Conservation (phyloP, 1,140 invertebrate genomes). For the Ephestia elutella region DNA sequence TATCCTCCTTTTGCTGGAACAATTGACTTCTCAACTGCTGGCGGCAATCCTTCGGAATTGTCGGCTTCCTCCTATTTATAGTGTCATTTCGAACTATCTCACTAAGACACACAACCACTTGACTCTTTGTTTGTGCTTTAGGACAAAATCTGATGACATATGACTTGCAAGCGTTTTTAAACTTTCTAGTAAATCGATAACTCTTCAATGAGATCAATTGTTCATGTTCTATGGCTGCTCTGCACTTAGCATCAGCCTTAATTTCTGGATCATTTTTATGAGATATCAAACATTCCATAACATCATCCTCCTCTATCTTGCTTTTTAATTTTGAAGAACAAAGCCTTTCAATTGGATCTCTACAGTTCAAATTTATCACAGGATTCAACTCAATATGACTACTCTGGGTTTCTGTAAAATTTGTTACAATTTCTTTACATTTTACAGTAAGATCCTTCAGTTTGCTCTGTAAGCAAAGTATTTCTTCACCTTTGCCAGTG, state of each 20-base stretch:
- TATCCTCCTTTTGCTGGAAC: conserved; percentile 90
- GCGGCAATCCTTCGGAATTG: conserved; percentile 89
- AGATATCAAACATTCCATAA: conserved; percentile 95
- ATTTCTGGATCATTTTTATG: conserved; percentile 91
- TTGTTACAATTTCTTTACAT: conserved; percentile 85
- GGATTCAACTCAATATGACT: conserved; percentile 90
- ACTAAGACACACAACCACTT: conserved; percentile 94
- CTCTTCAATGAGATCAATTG: conserved; percentile 94
- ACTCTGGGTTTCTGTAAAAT: conserved; percentile 93
- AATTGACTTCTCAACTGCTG: conserved; percentile 92
- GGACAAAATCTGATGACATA: conserved; percentile 89
- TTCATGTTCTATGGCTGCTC: conserved; percentile 95
- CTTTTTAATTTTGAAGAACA: conserved; percentile 82
- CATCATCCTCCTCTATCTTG: conserved; percentile 85
- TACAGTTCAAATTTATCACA: conserved; percentile 87
- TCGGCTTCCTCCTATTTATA: conserved; percentile 82
- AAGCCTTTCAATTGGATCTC: conserved; percentile 86
- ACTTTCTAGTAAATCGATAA: conserved; percentile 95
- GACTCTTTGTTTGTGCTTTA: conserved; percentile 84
- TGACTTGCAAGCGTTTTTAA: conserved; percentile 93
- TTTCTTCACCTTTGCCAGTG: conserved; percentile 89
- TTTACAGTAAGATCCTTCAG: conserved; percentile 80
- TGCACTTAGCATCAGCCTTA: conserved; percentile 87
- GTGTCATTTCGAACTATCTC: conserved; percentile 93
- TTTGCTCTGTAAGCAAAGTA: conserved; percentile 94